Base-by-base conservation (phyloP, 2,113 vertebrate genomes). In the Typhlomys cinereus region DNA sequence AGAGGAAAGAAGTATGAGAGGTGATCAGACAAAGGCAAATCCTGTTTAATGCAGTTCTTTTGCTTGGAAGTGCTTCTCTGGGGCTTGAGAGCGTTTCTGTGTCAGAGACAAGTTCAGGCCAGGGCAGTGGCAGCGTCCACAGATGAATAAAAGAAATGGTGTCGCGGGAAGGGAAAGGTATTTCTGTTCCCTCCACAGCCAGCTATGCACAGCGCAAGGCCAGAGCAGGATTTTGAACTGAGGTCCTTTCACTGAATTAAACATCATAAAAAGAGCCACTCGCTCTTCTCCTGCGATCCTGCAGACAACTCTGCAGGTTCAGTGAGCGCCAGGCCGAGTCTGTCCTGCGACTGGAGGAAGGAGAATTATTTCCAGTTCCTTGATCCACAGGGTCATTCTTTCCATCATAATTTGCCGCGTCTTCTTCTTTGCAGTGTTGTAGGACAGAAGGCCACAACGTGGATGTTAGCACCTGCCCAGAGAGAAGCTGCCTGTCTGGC, bases 211-310 rank as follows among this genome's bases (percentile, higher is more conserved):
- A 41, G 29, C 5, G 0, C 1, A 64, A 36, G 74, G 66, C 79
- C 61, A 62, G 48, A 10, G 70, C 29, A n/a, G 31, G 48, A 46
- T 89, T 88, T 25, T 74, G 91, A 94, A 84, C 41, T 4, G 39
- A 86, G 71, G 23, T 57, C 75, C 52, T 86, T 83, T 90, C 13
- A 11, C 71, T 96, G 79, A 92, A 96, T 95, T 95, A 96, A 96
- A 92, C 86, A 94, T 93, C 92, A 96, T 17, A 94, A 76, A 64
- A n/a, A 27, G 17, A 46, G 48, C 4, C 5, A 11, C 52, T 73
- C 84, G 75, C 69, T 85, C 95, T 81, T 15, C 50, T 91, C 39
- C 87, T 4, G 9, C 23, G 8, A 0, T 15, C 20, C 50, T 73
- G 95, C 87, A 62, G 36, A 90, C 59, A 76, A 27, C 11, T 67